Percentiles rank a stretch among this genome's conserved stretches.
phyloP scores from a whole-genome alignment of 2,797 vertebrate genomes.

The Helicolenus hilgendorfi region DNA sequence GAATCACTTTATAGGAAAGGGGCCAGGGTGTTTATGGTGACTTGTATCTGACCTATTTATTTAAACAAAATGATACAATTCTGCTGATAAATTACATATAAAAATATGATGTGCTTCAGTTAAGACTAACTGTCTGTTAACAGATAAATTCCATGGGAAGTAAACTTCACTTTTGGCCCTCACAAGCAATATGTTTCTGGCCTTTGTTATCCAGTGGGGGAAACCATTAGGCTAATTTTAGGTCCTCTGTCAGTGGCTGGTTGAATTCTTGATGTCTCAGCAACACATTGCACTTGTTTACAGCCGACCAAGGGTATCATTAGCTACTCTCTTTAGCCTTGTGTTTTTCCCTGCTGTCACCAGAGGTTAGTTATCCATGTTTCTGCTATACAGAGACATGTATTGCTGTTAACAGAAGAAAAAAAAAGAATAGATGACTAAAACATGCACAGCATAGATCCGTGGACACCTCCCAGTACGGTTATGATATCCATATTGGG shows the following conservation, averaged over 20 bases:
- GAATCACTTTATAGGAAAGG: slow-evolving; percentile 10
- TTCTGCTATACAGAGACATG: slow-evolving; percentile 64
- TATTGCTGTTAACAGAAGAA: slow-evolving; percentile 18
- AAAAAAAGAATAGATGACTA: neutral
- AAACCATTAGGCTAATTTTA: slow-evolving; percentile 83
- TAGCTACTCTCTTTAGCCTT: slow-evolving; percentile 81
- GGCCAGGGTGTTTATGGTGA: neutral
- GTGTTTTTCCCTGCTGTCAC: slow-evolving; percentile 80
- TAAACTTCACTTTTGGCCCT: slow-evolving; percentile 2
- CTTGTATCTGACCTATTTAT: neutral
- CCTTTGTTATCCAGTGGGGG: slow-evolving; percentile 67
- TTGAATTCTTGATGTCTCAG: slow-evolving; percentile 86
- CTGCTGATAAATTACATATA: neutral
- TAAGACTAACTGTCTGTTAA: neutral
- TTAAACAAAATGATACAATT: neutral
- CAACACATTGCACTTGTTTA: slow-evolving; percentile 87
- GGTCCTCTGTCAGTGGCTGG: slow-evolving; percentile 74
- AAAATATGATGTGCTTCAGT: neutral
- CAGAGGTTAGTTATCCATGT: slow-evolving; percentile 59
- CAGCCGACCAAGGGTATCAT: slow-evolving; percentile 86
- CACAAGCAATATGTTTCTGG: slow-evolving; percentile 47
- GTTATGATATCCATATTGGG: neutral
- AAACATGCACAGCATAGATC: neutral
- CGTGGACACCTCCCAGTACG: neutral
- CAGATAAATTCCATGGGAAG: slow-evolving; percentile 1